phyloP scores from a whole-genome alignment of 2,113 vertebrate species.

The Actenoides lindsayi region DNA sequence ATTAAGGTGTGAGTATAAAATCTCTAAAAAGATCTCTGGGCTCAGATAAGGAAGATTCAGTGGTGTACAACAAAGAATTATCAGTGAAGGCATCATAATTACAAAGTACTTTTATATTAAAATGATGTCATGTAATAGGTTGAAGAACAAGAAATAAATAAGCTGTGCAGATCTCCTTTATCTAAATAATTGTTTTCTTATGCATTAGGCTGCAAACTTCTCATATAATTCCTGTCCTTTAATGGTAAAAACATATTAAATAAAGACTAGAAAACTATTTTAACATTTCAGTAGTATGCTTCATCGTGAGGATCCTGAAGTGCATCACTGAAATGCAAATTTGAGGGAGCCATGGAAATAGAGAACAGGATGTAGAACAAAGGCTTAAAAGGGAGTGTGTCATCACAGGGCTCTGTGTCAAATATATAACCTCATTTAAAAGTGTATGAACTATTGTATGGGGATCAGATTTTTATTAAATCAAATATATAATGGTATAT shows the following conservation, averaged over 20 bases:
- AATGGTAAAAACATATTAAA: neutral
- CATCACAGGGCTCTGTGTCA: neutral
- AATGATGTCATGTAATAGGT: slow-evolving; percentile 64
- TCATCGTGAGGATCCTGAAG: neutral
- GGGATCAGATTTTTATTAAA: neutral
- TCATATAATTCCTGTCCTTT: neutral
- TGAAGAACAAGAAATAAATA: slow-evolving; percentile 64
- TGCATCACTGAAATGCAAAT: neutral
- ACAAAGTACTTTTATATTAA: slow-evolving; percentile 57
- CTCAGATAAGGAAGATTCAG: slow-evolving; percentile 25
- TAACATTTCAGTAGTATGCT: neutral
- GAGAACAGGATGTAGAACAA: neutral
- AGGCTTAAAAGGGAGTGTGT: neutral
- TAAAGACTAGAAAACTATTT: neutral
- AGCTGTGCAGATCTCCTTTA: slow-evolving; percentile 23
- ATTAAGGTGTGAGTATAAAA: neutral
- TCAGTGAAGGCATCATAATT: slow-evolving; percentile 57
- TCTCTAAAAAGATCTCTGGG: slow-evolving; percentile 22
- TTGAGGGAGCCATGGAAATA: neutral
- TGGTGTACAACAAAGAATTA: slow-evolving; percentile 52
- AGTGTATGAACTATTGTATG: neutral
- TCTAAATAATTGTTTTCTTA: slow-evolving; percentile 57
- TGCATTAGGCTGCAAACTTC: neutral
- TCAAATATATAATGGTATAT: neutral
- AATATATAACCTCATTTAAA: neutral